Conservation (phyloP, 2,888 invertebrate species). For the Nymphalis polychloros region DNA sequence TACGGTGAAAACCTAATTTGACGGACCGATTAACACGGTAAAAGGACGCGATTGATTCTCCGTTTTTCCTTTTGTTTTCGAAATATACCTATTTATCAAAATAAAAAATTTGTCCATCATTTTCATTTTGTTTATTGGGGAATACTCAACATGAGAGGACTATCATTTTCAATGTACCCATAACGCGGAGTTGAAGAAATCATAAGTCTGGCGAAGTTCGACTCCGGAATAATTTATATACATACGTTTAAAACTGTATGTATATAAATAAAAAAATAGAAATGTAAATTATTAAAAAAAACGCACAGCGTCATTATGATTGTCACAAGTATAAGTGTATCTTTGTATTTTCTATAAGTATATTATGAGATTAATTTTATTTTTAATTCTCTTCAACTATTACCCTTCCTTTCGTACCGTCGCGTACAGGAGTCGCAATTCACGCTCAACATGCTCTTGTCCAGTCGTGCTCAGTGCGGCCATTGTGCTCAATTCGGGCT, state of each 20-base stretch:
- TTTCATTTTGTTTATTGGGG: too few relatives aligned
- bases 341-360: too few relatives aligned
- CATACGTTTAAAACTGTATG: too few relatives aligned
- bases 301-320: too few relatives aligned
- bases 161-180: too few relatives aligned
- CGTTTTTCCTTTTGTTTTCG: constrained; percentile 24
- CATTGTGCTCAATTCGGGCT: constrained; percentile 76
- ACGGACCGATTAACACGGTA: constrained; percentile 73
- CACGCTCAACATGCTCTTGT: constrained; percentile 41
- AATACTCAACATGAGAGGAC: too few relatives aligned
- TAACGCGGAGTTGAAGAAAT: too few relatives aligned
- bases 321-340: too few relatives aligned
- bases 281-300: neutral
- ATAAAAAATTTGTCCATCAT: too few relatives aligned
- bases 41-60: constrained; percentile 41
- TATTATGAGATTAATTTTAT: too few relatives aligned
- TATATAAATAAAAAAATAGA: neutral
- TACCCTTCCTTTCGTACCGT: constrained; percentile 29
- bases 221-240: too few relatives aligned
- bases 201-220: too few relatives aligned
- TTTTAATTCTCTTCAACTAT: neutral
- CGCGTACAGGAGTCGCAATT: constrained; percentile 45
- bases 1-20: constrained; percentile 75
- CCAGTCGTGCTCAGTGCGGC: constrained; percentile 64
- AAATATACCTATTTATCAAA: constrained; percentile 11